phyloP scores from a whole-genome alignment of 2,113 vertebrate genomes.

The Salvelinus namaycush region DNA sequence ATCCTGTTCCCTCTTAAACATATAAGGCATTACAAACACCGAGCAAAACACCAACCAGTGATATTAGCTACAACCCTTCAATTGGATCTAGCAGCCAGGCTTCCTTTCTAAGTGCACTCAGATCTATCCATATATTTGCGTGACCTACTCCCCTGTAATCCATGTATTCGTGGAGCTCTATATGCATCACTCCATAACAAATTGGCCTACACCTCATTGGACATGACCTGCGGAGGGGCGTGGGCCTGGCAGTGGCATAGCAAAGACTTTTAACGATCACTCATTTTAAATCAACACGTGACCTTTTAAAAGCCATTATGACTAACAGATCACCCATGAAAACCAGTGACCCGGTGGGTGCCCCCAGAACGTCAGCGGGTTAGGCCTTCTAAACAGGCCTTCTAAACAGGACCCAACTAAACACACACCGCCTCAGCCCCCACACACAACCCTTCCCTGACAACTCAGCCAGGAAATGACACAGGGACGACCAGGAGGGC shows the following conservation, averaged over 20 bases:
- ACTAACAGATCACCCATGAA: conserved; percentile 68
- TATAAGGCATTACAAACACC: not conserved
- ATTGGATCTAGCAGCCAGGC: not conserved
- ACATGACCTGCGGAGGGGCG: conserved; percentile 28
- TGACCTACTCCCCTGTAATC: conserved; percentile 50
- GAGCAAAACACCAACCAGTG: not conserved
- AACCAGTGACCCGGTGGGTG: conserved; percentile 60
- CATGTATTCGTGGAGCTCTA: conserved; percentile 25
- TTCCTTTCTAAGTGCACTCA: conserved; percentile 10
- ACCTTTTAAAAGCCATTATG: conserved; percentile 72
- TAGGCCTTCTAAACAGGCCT: conserved; percentile 13
- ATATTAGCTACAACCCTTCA: not conserved
- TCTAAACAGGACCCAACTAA: conserved; percentile 23
- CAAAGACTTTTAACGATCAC: conserved; percentile 58
- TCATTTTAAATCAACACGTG: conserved; percentile 71
- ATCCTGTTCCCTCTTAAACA: not conserved
- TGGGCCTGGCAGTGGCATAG: not conserved
- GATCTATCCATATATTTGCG: conserved; percentile 43
- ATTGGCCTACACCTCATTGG: conserved; percentile 19
- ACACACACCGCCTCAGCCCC: not conserved
- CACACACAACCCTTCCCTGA: not conserved
- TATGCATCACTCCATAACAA: conserved; percentile 41
- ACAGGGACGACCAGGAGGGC: not conserved
- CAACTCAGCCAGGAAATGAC: not conserved
- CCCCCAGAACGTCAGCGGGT: conserved; percentile 22